Evolutionary conservation across 2,888 invertebrate genomes (phyloP), one percentile per base, ranked within the genome.

Genomic region (Chaetoderma sp.): DNA sequence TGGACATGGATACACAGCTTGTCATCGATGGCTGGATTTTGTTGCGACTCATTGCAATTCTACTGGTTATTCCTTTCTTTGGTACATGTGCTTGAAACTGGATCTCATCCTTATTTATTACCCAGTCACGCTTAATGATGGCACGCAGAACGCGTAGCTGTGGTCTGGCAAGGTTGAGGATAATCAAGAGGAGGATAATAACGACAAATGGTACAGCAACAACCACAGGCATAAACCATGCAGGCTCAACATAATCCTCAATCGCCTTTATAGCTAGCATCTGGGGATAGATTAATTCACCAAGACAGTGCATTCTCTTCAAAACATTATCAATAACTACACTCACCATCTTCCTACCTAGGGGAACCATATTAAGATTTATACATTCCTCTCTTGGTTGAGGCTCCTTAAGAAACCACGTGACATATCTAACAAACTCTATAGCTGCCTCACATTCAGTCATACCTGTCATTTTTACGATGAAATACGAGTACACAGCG

Each of bases 401-500:
- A 2, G 44, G n/a, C 0, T 68, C 65, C 1, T 50, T 67, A 36
- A 77, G 62, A 52, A 78, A 77, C 83, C 83, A 84, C n/a, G 74
- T 60, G 1, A 78, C 65, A 56, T 78, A 84, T 16, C 82, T 68
- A n/a, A 79, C 69, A 16, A 85, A 68, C 63, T 84, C 84, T 27
- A 70, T 73, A 16, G 79, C 77, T 2, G 71, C 58, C 1, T 65
- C 65, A 65, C 85, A 85, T 50, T 76, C 63, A 8, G 21, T 47
- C 66, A 71, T 76, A 18, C 42, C 45, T 2, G 70, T 68, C 59
- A 63, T 65, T 18, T 72, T 68, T 1, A 82, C 63, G 36, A 83
- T 72, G 58, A 84, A 71, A 67, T 81, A 82, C 0, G 83, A 80
- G 63, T 77, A 84, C 4, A 78, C 75, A 4, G 80, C 75, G 0